phyloP scores from a whole-genome alignment of 2,888 invertebrate species.

The Rhogogaster chlorosoma region DNA sequence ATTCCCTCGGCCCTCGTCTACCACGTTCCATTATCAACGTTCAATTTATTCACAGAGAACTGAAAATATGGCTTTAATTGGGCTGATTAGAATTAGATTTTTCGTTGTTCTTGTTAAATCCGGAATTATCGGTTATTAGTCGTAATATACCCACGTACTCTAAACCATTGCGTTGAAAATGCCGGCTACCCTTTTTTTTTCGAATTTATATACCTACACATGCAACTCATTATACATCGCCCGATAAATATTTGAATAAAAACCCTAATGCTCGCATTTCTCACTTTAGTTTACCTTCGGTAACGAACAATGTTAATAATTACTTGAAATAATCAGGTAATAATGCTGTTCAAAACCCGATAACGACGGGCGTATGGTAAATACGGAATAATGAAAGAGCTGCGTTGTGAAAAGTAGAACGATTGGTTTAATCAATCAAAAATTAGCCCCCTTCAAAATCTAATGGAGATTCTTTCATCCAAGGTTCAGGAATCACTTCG shows the following conservation, averaged over 20 bases:
- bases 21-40: background rate
- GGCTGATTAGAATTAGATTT: background rate
- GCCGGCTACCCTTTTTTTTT: background rate
- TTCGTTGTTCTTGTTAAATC: slow-evolving; percentile 20
- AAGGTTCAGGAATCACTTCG: background rate
- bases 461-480: background rate
- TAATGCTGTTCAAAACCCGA: background rate
- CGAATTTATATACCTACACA: background rate
- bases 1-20: background rate
- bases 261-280: background rate
- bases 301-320: slow-evolving; percentile 24
- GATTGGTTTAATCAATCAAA: background rate
- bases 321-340: background rate
- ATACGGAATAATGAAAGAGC: background rate
- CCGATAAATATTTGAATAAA: slow-evolving; percentile 23
- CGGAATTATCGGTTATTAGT: background rate
- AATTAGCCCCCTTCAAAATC: background rate
- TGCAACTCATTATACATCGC: background rate
- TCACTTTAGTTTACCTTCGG: background rate
- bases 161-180: background rate
- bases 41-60: slow-evolving; percentile 21
- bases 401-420: background rate
- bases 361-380: background rate
- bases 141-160: slow-evolving; percentile 1
- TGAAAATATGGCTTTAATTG: slow-evolving; percentile 48